Conservation (phyloP, 2,888 invertebrate species). For the Strigamia transsilvanica region DNA sequence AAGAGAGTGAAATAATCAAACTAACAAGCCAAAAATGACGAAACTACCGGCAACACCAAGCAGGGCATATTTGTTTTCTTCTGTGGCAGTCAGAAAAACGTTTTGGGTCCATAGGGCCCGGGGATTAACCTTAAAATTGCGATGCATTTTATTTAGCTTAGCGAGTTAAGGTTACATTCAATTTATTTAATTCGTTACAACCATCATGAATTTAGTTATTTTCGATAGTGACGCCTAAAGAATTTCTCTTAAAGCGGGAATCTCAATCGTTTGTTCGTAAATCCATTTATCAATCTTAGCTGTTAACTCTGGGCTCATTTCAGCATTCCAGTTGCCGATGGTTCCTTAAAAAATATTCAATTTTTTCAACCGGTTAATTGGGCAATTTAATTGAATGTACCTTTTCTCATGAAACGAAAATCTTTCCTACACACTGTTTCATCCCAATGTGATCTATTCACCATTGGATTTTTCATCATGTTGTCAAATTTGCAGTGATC, state of each 20-base stretch:
- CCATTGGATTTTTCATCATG: neutral
- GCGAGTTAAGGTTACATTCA: too few species aligned
- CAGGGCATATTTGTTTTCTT: too few species aligned
- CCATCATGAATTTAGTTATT: too few species aligned
- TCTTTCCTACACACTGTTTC: neutral
- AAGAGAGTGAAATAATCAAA: too few species aligned
- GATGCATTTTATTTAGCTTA: too few species aligned
- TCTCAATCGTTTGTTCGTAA: neutral
- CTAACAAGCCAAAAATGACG: too few species aligned
- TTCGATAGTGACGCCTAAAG: neutral
- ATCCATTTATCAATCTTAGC: neutral
- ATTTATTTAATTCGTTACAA: too few species aligned
- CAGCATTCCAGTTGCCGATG: neutral
- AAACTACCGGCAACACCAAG: too few species aligned
- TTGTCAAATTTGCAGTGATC: conserved; percentile 21
- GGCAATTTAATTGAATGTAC: neutral
- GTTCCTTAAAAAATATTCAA: neutral
- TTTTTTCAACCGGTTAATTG: neutral
- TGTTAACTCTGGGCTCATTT: neutral
- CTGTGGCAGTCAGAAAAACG: too few species aligned
- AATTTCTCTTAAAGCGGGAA: neutral
- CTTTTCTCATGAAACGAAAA: neutral
- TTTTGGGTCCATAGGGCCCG: too few species aligned
- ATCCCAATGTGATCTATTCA: neutral
- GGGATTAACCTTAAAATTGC: too few species aligned